Percentiles rank a stretch among this genome's conserved stretches.
phyloP scores from a whole-genome alignment of 1,140 invertebrate species.

The Zaprionus inermis region DNA sequence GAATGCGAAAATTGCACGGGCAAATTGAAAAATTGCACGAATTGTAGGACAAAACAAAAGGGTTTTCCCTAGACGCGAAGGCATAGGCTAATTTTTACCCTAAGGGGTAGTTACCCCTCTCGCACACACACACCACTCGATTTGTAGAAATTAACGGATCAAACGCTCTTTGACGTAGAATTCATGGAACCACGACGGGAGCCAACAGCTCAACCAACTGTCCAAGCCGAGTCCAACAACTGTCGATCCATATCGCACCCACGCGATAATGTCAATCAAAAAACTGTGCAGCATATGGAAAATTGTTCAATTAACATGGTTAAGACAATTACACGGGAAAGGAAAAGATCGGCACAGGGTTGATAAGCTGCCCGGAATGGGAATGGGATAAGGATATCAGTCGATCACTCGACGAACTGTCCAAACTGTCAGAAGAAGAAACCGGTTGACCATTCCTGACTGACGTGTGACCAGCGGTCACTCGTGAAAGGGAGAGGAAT shows the following conservation, averaged over 20 bases:
- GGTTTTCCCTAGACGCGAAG: conserved; percentile 26
- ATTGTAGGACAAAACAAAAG: conserved; percentile 34
- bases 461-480: conserved; percentile 78
- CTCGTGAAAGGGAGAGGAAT: conserved; percentile 23
- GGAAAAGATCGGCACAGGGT: conserved; percentile 39
- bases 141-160: conserved; percentile 48
- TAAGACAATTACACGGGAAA: conserved; percentile 56
- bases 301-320: conserved; percentile 72
- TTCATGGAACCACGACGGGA: conserved; percentile 10
- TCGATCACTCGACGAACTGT: conserved; percentile 39
- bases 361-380: conserved; percentile 51
- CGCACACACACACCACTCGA: background rate
- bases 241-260: conserved; percentile 56
- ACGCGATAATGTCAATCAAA: conserved; percentile 81
- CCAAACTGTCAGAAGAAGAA: conserved; percentile 30
- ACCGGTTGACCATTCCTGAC: conserved; percentile 62
- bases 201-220: conserved; percentile 27
- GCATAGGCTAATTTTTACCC: conserved; percentile 34
- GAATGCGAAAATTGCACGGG: conserved; percentile 64
- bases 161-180: conserved; percentile 23
- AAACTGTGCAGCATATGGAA: conserved; percentile 64
- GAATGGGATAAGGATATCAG: conserved; percentile 27
- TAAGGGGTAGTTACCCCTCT: conserved; percentile 28
- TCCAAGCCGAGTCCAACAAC: background rate
- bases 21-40: conserved; percentile 47